These are phyloP conservation scores for Eulithis prunata DNA, from an alignment of 2,888 invertebrate genomes.

Conservation along the genomic window DNA sequence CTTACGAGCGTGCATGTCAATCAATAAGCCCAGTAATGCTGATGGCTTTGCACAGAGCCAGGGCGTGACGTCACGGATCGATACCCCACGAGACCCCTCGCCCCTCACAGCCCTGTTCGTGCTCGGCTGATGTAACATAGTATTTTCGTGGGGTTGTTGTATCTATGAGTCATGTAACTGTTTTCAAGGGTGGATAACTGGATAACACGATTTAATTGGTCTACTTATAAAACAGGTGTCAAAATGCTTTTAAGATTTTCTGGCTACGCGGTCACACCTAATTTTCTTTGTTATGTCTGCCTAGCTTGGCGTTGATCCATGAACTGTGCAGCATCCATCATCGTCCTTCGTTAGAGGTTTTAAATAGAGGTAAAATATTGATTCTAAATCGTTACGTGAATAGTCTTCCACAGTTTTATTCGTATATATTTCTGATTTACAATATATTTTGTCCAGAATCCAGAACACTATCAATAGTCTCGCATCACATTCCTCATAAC, in stretches of 20 bases:
- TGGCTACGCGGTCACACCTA: neutral
- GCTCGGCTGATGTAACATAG: constrained; percentile 57
- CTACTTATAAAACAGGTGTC: neutral
- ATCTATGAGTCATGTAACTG: constrained; percentile 44
- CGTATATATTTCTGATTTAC: neutral
- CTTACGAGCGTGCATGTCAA: constrained; percentile 26
- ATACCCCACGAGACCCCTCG: constrained; percentile 47
- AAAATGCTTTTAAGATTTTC: neutral
- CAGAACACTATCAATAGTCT: constrained; percentile 8
- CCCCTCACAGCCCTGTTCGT: constrained; percentile 40
- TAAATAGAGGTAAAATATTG: no score
- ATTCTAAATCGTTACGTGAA: no score
- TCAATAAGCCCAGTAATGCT: constrained; percentile 33
- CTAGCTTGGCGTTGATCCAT: neutral
- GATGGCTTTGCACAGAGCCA: constrained; percentile 38
- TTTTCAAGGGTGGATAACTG: constrained; percentile 44
- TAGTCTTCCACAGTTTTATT: neutral
- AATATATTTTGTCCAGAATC: constrained; percentile 8
- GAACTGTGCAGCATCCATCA: neutral
- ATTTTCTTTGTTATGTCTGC: constrained; percentile 3
- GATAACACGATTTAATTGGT: neutral
- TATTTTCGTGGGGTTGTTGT: constrained; percentile 49
- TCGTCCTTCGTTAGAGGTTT: neutral
- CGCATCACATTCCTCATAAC: constrained; percentile 19
- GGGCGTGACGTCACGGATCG: constrained; percentile 62